Percentiles rank a stretch among this genome's conserved stretches.
Conservation (phyloP, 2,797 vertebrate genomes). For the Gymnoscopelus microlampas region DNA sequence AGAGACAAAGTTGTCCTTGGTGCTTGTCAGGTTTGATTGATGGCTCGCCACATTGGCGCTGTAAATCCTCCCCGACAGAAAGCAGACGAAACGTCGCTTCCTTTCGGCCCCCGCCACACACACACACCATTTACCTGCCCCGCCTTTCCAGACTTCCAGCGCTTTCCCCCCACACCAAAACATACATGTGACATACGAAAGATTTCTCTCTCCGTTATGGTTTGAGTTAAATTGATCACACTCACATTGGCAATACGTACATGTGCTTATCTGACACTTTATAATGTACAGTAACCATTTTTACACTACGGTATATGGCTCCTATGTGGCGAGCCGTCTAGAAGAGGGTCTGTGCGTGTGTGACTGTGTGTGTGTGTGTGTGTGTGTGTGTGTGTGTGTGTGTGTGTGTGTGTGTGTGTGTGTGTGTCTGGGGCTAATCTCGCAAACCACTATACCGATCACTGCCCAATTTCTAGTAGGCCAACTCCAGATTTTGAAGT, state of each 20-base stretch:
- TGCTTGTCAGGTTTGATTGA: constrained; percentile 79
- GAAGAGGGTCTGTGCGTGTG: no score
- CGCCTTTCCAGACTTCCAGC: constrained; percentile 26
- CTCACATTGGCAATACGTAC: constrained; percentile 61
- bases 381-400: no score
- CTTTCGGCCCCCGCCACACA: constrained; percentile 37
- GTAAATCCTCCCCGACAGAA: constrained; percentile 82
- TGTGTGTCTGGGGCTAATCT: no score
- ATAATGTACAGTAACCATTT: constrained; percentile 39
- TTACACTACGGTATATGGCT: no score
- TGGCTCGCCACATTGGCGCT: constrained; percentile 77
- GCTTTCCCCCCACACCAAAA: constrained; percentile 46
- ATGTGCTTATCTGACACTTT: constrained; percentile 79
- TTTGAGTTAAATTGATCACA: constrained; percentile 68
- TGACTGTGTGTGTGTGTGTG: no score
- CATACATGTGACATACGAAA: constrained; percentile 59
- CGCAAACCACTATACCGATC: no score
- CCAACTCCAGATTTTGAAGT: no score
- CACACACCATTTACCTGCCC: constrained; percentile 55
- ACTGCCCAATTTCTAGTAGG: no score
- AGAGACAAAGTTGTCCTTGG: constrained; percentile 85
- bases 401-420: no score
- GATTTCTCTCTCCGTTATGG: constrained; percentile 58
- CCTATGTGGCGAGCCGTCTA: no score
- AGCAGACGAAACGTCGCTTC: constrained; percentile 74